Evolutionary conservation across 2,797 vertebrate genomes (phyloP), one percentile per base, ranked within the genome.

Genomic region (Pteronotus mesoamericanus): DNA sequence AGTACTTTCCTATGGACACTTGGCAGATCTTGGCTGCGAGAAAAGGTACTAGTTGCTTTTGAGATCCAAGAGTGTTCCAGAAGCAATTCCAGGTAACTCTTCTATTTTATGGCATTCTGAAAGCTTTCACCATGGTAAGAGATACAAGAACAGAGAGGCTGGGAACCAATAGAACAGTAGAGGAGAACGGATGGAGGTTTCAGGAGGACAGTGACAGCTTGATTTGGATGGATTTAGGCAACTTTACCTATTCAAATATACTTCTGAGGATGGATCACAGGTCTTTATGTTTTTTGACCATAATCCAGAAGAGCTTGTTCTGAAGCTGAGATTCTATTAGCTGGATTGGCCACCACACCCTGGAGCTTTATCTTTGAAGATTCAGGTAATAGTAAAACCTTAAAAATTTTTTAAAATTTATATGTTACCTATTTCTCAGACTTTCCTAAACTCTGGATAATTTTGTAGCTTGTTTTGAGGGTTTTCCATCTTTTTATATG

Each of bases 1-100:
- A 44, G 26, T 68, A 51, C 14, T 88, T 83, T 71, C 39, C 75
- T 71, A 0, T 84, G 68, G 55, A 18, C 14, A 68, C 85, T 74
- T 82, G 74, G 42, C 22, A 34, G 53, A 37, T 83, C 21, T 93
- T 93, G 44, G n/a, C 61, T 79, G 8, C 39, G 72, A 87, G 83
- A 93, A 74, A 46, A 86, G 39, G 71, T 94, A 34, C 51, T 72
- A 90, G 66, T 0, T 89, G 46, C 42, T 64, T 87, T 93, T 91
- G 53, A 61, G n/a, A 87, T 72, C 68, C 32, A 69, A 87, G 53
- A 77, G 37, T 87, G 90, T 48, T 84, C 71, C n/a, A 74, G 59
- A 91, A 95, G 32, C 21, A 90, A 64, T 71, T 92, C 16, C 11
- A 51, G 37, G 22, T 37, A 22, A 46, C 7, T 24, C 39, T 44